Evolutionary conservation across 2,888 invertebrate species (phyloP), one percentile per base, ranked within the genome.

Genomic region (Sphaerophoria rueppellii): DNA sequence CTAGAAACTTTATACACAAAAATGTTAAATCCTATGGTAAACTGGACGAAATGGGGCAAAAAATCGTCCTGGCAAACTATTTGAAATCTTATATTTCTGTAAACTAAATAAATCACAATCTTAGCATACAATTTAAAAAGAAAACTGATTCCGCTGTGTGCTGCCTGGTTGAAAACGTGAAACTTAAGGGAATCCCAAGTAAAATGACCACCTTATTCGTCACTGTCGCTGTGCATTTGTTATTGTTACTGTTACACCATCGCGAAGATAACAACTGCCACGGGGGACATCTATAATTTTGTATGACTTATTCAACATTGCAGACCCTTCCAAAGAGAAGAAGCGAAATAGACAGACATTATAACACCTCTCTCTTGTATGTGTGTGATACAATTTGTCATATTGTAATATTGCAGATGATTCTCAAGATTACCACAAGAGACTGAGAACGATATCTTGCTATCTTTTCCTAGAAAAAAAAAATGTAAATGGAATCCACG

Each of bases 381-480:
- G 37, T 76, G 71, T 76, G 71, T 76, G 58, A 76, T 52, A 81
- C 71, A 75, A 81, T 81, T 81, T 81, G 81, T 81, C 81, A 81
- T 76, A 81, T 71, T 76, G 81, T 65, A 81, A 81, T 24, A 24
- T 81, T 71, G 76, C 76, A 81, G 81, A 81, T 67, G 58, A 81
- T 81, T 70, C 32, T 52, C 46, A 65, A 76, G 81, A 81, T 81
- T 81, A 50, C 75, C 55, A 70, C 63, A 71, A n/a, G 71, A 75
- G 70, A 14, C 35, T 58, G 75, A 52, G 37, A 52, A 57, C 37
- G 70, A 76, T 80, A 81, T 81, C 76, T 58, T 58, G 71, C 65
- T 63, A 71, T 75, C 75, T 75, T 71, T 76, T 81, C 81, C 76
- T 76, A 81, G 81, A 81, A 71, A 75, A 40, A 73, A 24, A 50